Percentiles rank a stretch among this genome's conserved stretches.
Conservation (phyloP, 2,797 vertebrate species). For the Hybognathus amarus region DNA sequence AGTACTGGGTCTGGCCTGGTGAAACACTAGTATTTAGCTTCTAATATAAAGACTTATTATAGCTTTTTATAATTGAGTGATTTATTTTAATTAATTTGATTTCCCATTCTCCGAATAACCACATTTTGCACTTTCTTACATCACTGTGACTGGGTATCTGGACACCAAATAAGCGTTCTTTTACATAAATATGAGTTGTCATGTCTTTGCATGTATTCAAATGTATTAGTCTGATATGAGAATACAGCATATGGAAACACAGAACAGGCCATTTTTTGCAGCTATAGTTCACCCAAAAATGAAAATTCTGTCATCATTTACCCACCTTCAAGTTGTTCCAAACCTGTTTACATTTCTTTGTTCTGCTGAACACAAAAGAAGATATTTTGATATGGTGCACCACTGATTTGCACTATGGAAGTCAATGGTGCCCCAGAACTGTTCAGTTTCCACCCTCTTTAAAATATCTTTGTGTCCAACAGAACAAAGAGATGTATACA, state of each 20-base stretch:
- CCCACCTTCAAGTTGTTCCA: too few relatives aligned
- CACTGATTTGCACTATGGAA: too few relatives aligned
- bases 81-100: background rate
- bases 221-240: background rate
- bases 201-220: background rate
- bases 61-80: too few relatives aligned
- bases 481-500: too few relatives aligned
- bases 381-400: too few relatives aligned
- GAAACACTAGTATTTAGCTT: constrained; percentile 22
- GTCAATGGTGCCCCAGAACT: too few relatives aligned
- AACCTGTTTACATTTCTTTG: too few relatives aligned
- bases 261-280: background rate
- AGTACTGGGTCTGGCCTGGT: constrained; percentile 92
- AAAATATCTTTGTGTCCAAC: too few relatives aligned
- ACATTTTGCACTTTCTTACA: background rate
- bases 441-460: too few relatives aligned
- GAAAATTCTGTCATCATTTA: too few relatives aligned
- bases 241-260: background rate
- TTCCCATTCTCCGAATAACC: background rate
- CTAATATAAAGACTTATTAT: background rate
- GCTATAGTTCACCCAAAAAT: background rate
- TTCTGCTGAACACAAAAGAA: too few relatives aligned
- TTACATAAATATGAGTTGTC: background rate
- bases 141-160: background rate
- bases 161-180: background rate